Evolutionary conservation across 1,140 invertebrate genomes (phyloP), one percentile per base, ranked within the genome.

Genomic region (Scylla paramamosain): DNA sequence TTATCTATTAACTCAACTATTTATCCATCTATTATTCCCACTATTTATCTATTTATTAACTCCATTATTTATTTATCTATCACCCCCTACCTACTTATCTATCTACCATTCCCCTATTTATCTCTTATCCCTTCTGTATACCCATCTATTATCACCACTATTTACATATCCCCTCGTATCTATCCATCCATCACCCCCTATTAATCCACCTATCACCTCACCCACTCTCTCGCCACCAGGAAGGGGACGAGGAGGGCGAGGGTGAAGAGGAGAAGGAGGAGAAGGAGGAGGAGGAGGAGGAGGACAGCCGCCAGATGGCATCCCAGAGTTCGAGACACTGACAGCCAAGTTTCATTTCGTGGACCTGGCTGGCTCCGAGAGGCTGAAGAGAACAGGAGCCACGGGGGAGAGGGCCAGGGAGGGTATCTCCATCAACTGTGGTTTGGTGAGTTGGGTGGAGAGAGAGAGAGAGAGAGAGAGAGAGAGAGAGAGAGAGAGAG

Each of bases 341-440:
- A 98, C 98, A 1, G 98, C 99, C 0, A 99, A 99, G 97, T 99
- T 99, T 97, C 99, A 99, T 97, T 99, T 99, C 97, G 99, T 99
- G 8, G 99, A 99, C 97, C 97, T 99, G 96, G 99, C 99, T 87
- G 99, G 99, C 0, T 99, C 99, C 0, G 99, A 99, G 97, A 97
- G 99, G 96, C 97, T 99, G 2, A 99, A 99, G 97, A 97, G 99
- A 96, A 99, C 99, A 45, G 98, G 99, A 96, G 99, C 99, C 83
- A 98, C 98, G 3, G 98, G 99, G 4, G 97, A 97, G 95, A 96
- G 98, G 84, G 99, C 99, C 2, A 98, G 99, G 96, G 99, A 99
- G 97, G 99, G 99, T 28, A 99, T 99, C 96, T 99, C 98, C 32
- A 99, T 99, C 95, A 99, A 99, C 97, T 99, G 98, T 97, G 98